phyloP scores from a whole-genome alignment of 2,888 invertebrate genomes.

The Troilus luridus region DNA sequence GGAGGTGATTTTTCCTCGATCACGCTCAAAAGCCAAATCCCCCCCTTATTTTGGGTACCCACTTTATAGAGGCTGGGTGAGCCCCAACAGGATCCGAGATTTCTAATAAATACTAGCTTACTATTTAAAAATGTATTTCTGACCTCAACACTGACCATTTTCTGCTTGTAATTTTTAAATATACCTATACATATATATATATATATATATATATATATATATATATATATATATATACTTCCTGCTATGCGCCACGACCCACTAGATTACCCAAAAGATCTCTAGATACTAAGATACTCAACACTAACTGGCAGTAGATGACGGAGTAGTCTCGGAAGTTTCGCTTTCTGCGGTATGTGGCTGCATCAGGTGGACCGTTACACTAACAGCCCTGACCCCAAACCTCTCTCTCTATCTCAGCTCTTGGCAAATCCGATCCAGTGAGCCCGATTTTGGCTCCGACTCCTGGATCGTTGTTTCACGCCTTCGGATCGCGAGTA shows the following conservation, averaged over 20 bases:
- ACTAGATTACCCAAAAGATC: neutral
- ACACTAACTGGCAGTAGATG: neutral
- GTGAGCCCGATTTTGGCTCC: neutral
- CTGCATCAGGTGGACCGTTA: constrained; percentile 57
- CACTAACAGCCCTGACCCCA: constrained; percentile 53
- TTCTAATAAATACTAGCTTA: too few species aligned
- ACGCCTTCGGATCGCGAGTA: neutral
- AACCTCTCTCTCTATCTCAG: constrained; percentile 2
- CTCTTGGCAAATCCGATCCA: constrained; percentile 25
- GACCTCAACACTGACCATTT: too few species aligned
- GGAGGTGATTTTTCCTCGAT: too few species aligned
- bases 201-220: too few species aligned
- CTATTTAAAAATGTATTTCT: too few species aligned
- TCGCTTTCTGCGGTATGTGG: constrained; percentile 53
- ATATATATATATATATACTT: too few species aligned
- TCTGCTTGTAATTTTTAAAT: too few species aligned
- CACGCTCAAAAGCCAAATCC: too few species aligned
- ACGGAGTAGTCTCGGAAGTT: constrained; percentile 16
- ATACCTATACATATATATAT: too few species aligned
- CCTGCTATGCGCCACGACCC: neutral
- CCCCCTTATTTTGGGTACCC: too few species aligned
- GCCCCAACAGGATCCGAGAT: too few species aligned
- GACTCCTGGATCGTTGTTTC: neutral
- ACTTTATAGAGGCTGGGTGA: too few species aligned
- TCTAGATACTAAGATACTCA: neutral